These are phyloP conservation scores for Himalopsyche anomala DNA, from an alignment of 2,888 invertebrate genomes.

Conservation along the genomic window DNA sequence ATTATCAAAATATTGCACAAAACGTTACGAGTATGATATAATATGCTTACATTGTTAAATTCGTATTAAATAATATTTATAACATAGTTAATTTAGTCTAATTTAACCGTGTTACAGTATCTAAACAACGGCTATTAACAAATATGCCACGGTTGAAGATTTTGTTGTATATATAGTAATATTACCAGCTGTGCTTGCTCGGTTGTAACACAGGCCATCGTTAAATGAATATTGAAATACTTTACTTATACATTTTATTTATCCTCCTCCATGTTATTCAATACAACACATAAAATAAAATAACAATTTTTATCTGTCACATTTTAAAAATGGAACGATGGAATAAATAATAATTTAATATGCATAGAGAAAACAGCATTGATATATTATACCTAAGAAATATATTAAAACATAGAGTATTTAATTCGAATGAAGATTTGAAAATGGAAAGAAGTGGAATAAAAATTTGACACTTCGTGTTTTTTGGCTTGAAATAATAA, in stretches of 20 bases:
- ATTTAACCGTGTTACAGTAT: conserved; percentile 20
- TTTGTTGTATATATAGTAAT: neutral
- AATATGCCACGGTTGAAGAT: neutral
- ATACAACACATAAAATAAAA: neutral
- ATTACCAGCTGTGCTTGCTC: neutral
- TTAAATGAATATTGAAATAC: neutral
- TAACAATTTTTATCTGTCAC: too few relatives aligned
- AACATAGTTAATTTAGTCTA: neutral
- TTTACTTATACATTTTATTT: neutral
- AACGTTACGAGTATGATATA: conserved; percentile 21
- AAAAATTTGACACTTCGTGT: too few relatives aligned
- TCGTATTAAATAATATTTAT: conserved; percentile 22
- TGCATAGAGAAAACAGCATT: too few relatives aligned
- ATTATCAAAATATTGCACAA: neutral
- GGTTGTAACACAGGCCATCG: neutral
- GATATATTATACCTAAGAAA: too few relatives aligned
- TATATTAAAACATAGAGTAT: too few relatives aligned
- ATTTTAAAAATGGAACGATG: too few relatives aligned
- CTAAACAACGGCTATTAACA: conserved; percentile 12
- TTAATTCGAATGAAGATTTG: too few relatives aligned
- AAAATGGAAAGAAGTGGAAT: too few relatives aligned
- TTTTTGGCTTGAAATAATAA: too few relatives aligned
- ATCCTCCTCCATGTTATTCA: neutral
- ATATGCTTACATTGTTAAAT: neutral
- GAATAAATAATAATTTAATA: too few relatives aligned